These are phyloP conservation scores for Lepidurus couesii DNA, from an alignment of 1,140 invertebrate genomes.

Conservation along the genomic window DNA sequence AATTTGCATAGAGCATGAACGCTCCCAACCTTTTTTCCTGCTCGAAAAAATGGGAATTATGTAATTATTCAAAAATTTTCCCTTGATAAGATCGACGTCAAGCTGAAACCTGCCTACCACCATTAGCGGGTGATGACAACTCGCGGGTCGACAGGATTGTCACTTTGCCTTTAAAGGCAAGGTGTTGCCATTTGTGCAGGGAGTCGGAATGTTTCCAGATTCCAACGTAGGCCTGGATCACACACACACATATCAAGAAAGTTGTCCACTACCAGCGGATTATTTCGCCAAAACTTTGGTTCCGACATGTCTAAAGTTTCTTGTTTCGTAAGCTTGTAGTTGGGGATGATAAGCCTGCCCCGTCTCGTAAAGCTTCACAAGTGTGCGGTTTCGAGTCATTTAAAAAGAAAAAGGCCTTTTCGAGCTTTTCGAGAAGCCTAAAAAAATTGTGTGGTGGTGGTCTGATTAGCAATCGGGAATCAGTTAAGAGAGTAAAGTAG, in stretches of 20 bases:
- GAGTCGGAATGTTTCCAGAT: background rate
- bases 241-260: no score
- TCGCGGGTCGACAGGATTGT: background rate
- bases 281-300: background rate
- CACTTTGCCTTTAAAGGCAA: background rate
- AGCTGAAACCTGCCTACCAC: constrained; percentile 7
- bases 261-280: background rate
- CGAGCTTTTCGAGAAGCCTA: background rate
- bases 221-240: background rate
- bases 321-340: background rate
- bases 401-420: background rate
- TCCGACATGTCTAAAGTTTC: background rate
- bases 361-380: background rate
- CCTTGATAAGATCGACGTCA: constrained; percentile 1
- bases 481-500: constrained; percentile 2
- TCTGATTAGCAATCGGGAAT: constrained; percentile 10
- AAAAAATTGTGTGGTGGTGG: background rate
- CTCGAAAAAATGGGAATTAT: background rate
- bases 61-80: background rate
- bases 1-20: background rate
- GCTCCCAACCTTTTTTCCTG: background rate
- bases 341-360: no score
- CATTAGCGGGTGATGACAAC: constrained; percentile 18
- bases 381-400: constrained; percentile 5
- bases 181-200: background rate